These are phyloP conservation scores for Sclerodermus sp. DNA, from an alignment of 2,888 invertebrate species.

Conservation along the genomic window DNA sequence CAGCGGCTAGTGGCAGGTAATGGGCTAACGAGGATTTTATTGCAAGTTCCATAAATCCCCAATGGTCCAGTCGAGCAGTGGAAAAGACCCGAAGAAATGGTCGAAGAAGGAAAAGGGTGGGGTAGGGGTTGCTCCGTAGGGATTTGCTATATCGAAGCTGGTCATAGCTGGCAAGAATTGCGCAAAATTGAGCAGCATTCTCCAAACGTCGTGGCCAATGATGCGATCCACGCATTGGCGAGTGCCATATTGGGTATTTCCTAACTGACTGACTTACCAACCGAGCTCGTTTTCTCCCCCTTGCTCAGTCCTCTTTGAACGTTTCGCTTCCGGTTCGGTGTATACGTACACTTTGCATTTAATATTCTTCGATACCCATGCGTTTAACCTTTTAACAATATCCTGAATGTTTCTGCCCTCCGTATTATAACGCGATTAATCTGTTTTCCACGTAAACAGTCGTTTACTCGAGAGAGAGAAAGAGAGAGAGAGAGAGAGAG, in stretches of 20 bases:
- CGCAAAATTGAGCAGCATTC: too few species aligned
- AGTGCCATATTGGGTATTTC: slow-evolving; percentile 18
- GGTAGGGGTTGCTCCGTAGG: slow-evolving; percentile 9
- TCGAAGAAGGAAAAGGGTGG: neutral
- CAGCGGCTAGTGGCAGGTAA: slow-evolving; percentile 3
- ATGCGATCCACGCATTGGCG: neutral
- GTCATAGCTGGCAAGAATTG: too few species aligned
- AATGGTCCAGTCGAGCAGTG: slow-evolving; percentile 1
- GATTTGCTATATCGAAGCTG: neutral
- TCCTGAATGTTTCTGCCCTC: too few species aligned
- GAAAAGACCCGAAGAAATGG: neutral
- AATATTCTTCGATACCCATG: too few species aligned
- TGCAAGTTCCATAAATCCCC: slow-evolving; percentile 17
- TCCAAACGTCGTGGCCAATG: neutral
- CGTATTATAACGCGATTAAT: too few species aligned
- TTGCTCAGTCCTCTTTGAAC: neutral
- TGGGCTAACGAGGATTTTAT: slow-evolving; percentile 22
- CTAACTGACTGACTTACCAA: slow-evolving; percentile 9
- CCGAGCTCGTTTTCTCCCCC: slow-evolving; percentile 5
- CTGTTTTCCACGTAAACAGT: too few species aligned
- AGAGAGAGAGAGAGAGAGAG: too few species aligned
- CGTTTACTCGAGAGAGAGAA: too few species aligned
- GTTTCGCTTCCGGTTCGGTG: too few species aligned
- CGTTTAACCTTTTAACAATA: too few species aligned
- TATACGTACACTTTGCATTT: too few species aligned